A percentile compares a stretch with the other conserved stretches of the same genome.
Conservation (phyloP, 2,888 invertebrate species). For the Morinoia aosen region DNA sequence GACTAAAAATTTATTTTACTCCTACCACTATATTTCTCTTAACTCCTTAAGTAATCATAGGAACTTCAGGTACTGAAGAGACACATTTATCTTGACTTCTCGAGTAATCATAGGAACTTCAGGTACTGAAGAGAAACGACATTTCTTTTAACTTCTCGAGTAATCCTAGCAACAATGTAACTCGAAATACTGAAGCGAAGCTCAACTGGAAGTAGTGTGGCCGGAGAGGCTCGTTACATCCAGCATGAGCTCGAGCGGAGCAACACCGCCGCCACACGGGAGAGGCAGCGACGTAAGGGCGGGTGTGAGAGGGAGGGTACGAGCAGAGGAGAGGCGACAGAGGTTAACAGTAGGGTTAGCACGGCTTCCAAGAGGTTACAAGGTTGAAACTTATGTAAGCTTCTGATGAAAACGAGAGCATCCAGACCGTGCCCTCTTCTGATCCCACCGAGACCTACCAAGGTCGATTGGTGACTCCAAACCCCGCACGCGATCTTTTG, state of each 20-base stretch:
- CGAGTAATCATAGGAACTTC: not conserved
- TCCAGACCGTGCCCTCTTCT: constrained; percentile 1
- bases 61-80: too few relatives aligned
- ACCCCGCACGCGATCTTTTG: not conserved
- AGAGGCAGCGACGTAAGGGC: not conserved
- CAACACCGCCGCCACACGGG: not conserved
- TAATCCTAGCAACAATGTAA: not conserved
- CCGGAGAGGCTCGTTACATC: not conserved
- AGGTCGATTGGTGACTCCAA: not conserved
- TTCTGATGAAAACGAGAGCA: constrained; percentile 46
- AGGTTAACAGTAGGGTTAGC: constrained; percentile 55
- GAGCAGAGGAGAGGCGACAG: not conserved
- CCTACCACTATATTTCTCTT: not conserved
- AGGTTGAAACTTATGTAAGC: constrained; percentile 48
- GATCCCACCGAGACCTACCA: constrained; percentile 18
- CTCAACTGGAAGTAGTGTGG: not conserved
- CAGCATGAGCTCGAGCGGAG: not conserved
- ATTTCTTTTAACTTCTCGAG: not conserved
- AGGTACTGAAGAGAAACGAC: too few relatives aligned
- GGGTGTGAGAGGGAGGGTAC: not conserved
- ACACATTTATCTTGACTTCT: too few relatives aligned
- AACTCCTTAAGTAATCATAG: not conserved
- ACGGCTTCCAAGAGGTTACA: constrained; percentile 58
- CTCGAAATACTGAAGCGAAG: not conserved
- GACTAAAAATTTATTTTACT: not conserved